Base-by-base conservation (phyloP, 2,113 vertebrate species). In the Microcebus griseorufus region DNA sequence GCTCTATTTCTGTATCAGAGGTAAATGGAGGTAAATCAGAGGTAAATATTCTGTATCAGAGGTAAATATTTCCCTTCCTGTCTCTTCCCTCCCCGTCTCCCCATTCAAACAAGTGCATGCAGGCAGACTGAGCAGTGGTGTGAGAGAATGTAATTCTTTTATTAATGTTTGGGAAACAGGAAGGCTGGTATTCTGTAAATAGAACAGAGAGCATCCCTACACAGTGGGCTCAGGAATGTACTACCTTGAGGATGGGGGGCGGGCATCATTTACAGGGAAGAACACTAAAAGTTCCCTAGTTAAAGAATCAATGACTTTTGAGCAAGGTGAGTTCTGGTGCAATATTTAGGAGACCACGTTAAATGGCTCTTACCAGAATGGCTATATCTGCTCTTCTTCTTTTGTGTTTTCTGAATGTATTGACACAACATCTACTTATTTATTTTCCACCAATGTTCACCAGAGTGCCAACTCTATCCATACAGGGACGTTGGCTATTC, bases 41-140 rank as follows among this genome's bases (percentile, higher is more conserved):
- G n/a, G n/a, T n/a, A n/a, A n/a, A n/a, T n/a, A n/a, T 70, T 87
- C 34, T 34, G 55, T 18, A 5, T 45, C 55, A 42, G 32, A 48
- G 5, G 6, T 27, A 64, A 65, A 27, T 18, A 4, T 1, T 3
- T 29, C 3, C 45, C 2, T 75, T 29, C 45, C 3, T 17, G 11
- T 23, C 20, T 20, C 16, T 58, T 22, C 72, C 11, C n/a, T n/a
- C 8, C 13, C 3, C 20, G 0, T 6, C 18, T 64, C 6, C 37
- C 60, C 42, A 9, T n/a, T 70, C n/a, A 72, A 62, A 48, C 23
- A 27, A 39, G 11, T 22, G 20, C 3, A 2, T 8, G 22, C 1
- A 0, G 27, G 5, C 34, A 58, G 20, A 37, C n/a, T 60, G 27
- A 27, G 16, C 11, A 65, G 42, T 3, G 0, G 16, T 92, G 34